Evolutionary conservation across 2,797 vertebrate species (phyloP).

Genomic region (Buphagus erythrorhynchus): DNA sequence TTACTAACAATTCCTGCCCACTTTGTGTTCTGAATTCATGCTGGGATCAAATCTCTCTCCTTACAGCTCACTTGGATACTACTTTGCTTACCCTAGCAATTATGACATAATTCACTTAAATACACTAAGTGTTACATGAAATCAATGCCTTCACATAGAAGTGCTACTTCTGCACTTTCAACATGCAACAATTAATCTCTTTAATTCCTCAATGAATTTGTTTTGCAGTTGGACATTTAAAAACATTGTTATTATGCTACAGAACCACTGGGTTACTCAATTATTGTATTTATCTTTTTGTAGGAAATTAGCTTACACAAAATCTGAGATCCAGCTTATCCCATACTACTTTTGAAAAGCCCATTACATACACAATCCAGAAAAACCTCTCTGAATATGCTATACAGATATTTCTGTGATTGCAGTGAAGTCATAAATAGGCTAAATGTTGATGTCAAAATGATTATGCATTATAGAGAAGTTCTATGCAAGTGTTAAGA

Average conservation of each 20-base stretch:
- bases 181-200: neutral
- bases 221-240: neutral
- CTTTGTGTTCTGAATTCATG: neutral
- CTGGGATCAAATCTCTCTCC: neutral
- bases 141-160: neutral
- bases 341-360: neutral
- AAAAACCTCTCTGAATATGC: neutral
- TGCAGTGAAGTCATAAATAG: neutral
- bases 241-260: neutral
- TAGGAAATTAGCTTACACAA: neutral
- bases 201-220: neutral
- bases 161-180: neutral
- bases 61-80: neutral
- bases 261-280: neutral
- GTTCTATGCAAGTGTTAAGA: neutral
- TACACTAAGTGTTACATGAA: neutral
- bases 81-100: neutral
- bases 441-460: conserved; percentile 14
- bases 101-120: neutral
- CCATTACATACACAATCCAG: neutral
- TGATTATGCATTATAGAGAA: neutral
- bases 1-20: neutral
- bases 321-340: neutral
- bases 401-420: neutral
- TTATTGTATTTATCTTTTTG: neutral